A percentile compares a stretch with the other conserved stretches of the same genome.
Evolutionary conservation across 2,888 invertebrate species (phyloP).

Genomic region (Clunio marinus): DNA sequence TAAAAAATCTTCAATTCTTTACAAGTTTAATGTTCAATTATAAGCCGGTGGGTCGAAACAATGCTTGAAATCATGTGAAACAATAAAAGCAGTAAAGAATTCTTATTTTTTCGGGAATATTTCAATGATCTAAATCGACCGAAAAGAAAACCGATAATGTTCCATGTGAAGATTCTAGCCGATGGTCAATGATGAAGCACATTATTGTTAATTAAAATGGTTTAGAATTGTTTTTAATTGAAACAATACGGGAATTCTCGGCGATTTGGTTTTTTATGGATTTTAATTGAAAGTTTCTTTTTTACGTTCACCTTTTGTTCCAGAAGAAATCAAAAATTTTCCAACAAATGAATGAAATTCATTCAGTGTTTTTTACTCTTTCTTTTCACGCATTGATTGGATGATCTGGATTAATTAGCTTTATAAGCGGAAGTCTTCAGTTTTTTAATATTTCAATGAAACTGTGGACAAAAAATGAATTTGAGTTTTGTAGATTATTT

Average conservation of each 20-base stretch:
- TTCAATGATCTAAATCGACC: too few relatives aligned
- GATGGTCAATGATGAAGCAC: not conserved
- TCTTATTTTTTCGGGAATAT: not conserved
- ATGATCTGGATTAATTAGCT: not conserved
- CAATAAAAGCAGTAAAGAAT: not conserved
- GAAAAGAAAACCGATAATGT: slow-evolving; percentile 26
- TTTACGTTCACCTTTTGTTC: not conserved
- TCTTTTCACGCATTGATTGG: not conserved
- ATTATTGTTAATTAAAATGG: slow-evolving; percentile 31
- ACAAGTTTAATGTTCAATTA: slow-evolving; percentile 15
- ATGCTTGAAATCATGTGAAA: not conserved
- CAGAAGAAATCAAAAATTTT: not conserved
- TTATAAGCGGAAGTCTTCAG: too few relatives aligned
- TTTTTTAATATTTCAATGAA: too few relatives aligned
- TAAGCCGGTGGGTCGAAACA: not conserved
- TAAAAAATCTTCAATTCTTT: not conserved
- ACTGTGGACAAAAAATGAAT: too few relatives aligned
- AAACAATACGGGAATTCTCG: slow-evolving; percentile 33
- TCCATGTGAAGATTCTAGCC: slow-evolving; percentile 21
- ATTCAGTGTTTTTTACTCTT: not conserved
- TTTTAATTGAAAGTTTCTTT: slow-evolving; percentile 11
- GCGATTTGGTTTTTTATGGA: not conserved
- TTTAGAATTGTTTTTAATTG: slow-evolving; percentile 34
- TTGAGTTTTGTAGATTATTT: too few relatives aligned
- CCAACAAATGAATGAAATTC: not conserved